Evolutionary conservation across 2,797 vertebrate genomes (phyloP).

Genomic region (Margarornis squamiger): DNA sequence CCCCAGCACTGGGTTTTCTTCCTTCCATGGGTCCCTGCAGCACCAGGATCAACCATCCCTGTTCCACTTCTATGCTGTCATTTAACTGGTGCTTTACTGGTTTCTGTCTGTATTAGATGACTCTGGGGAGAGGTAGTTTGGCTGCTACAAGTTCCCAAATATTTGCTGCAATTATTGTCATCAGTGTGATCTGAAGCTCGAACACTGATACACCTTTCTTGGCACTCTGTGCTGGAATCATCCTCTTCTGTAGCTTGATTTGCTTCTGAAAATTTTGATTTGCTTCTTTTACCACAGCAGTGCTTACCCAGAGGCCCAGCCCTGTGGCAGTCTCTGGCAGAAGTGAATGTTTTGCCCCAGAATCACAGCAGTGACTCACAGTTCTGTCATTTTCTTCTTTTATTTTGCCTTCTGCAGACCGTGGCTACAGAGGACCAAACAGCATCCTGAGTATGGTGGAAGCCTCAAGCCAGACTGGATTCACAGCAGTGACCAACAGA

Average conservation of each 20-base stretch:
- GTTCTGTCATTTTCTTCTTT: not conserved
- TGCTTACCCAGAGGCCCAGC: not conserved
- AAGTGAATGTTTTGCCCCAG: not conserved
- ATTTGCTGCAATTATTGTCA: not conserved
- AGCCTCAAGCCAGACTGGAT: not conserved
- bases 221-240: not conserved
- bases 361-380: not conserved
- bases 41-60: accelerated
- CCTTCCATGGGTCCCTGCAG: not conserved
- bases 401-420: constrained; percentile 40
- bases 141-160: not conserved
- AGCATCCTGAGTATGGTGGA: constrained; percentile 44
- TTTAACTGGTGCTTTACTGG: accelerated
- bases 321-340: not conserved
- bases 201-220: not conserved
- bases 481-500: not conserved
- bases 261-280: not conserved
- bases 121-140: not conserved
- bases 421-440: constrained; percentile 65
- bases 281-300: not conserved
- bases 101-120: accelerated
- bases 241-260: not conserved
- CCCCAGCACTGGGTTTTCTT: not conserved
- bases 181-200: not conserved
- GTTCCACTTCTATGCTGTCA: not conserved